Percentiles rank a stretch among this genome's conserved stretches.
phyloP scores from a whole-genome alignment of 2,797 vertebrate species.

The Neostethus bicornis region DNA sequence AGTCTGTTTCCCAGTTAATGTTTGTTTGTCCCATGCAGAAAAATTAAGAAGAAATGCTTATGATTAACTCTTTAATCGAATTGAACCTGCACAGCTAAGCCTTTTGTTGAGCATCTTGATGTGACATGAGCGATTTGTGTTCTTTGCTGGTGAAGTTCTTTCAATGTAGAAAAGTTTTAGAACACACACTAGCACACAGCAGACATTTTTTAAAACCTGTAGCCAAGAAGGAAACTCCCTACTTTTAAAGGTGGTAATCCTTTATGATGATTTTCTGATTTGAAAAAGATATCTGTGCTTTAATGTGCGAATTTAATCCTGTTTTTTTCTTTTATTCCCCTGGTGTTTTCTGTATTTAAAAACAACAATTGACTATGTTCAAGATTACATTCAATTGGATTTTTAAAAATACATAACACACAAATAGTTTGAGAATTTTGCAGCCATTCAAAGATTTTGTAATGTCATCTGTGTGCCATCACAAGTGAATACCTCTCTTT shows the following conservation, averaged over 20 bases:
- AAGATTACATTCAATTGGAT: constrained; percentile 23
- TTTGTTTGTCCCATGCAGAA: no score
- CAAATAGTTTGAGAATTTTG: constrained; percentile 29
- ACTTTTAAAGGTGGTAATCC: constrained; percentile 49
- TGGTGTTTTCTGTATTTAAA: constrained; percentile 31
- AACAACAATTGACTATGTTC: constrained; percentile 6
- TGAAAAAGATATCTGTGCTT: constrained; percentile 25
- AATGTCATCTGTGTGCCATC: constrained; percentile 63
- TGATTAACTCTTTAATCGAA: not conserved
- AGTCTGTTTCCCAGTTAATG: no score
- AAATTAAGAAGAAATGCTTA: not conserved
- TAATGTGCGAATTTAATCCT: constrained; percentile 2
- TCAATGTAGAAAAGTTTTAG: constrained; percentile 22
- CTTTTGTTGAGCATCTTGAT: constrained; percentile 11
- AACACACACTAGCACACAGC: constrained; percentile 24
- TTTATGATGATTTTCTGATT: constrained; percentile 61
- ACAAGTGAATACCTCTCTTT: constrained; percentile 15
- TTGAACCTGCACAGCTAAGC: not conserved
- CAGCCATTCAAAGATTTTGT: constrained; percentile 45
- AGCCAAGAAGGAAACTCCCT: constrained; percentile 62
- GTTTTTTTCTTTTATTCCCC: constrained; percentile 23
- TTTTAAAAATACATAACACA: constrained; percentile 1
- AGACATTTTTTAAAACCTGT: constrained; percentile 8
- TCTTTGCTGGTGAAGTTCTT: constrained; percentile 26
- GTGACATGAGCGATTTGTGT: constrained; percentile 29